Evolutionary conservation across 2,113 vertebrate species (phyloP).

Genomic region (Onychostruthus taczanowskii): DNA sequence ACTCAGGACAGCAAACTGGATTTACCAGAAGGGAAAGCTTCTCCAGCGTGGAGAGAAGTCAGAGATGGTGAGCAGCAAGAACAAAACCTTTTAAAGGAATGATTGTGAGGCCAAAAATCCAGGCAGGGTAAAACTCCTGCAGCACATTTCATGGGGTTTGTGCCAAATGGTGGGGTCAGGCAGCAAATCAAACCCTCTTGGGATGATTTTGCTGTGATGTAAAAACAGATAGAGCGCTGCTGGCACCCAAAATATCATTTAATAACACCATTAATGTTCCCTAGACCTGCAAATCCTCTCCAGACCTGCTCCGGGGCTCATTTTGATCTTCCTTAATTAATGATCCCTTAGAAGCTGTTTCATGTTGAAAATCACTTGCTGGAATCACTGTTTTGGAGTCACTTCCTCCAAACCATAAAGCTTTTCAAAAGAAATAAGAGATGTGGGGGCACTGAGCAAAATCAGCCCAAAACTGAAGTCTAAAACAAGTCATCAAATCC

Average conservation of each 20-base stretch:
- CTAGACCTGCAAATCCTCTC: not conserved
- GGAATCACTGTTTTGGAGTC: not conserved
- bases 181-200: not conserved
- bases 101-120: not conserved
- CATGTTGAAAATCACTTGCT: not conserved
- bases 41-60: not conserved
- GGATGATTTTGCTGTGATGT: not conserved
- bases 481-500: not conserved
- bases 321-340: constrained; percentile 44
- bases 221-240: not conserved
- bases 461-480: not conserved
- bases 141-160: not conserved
- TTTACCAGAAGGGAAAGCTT: not conserved
- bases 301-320: not conserved
- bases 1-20: not conserved
- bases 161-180: not conserved
- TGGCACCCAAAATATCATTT: not conserved
- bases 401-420: not conserved
- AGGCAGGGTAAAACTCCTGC: not conserved
- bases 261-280: not conserved
- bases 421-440: not conserved
- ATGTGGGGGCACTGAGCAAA: not conserved
- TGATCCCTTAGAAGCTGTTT: not conserved
- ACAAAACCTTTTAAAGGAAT: not conserved
- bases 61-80: not conserved